Evolutionary conservation across 2,113 vertebrate species (phyloP), one percentile per base, ranked within the genome.

Genomic region (Callipepla squamata): DNA sequence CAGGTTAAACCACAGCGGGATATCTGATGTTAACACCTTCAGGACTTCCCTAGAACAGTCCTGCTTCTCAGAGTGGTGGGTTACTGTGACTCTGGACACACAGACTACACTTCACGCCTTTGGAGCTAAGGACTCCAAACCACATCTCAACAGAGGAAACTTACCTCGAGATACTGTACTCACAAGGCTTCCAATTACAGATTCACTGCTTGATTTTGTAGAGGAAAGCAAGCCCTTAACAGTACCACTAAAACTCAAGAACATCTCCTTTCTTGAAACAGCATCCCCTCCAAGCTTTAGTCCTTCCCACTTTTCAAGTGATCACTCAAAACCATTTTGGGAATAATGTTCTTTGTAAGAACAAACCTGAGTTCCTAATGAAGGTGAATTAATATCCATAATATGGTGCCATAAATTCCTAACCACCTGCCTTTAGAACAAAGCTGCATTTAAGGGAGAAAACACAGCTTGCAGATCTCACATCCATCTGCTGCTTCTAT

Each of bases 11-110:
- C 51, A 53, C 15, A 53, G 51, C 51, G 30, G 51, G 51, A 53
- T 53, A 53, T 9, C 28, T 55, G 0, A 40, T 28, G 8, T 47
- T 44, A 42, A 16, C 2, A 12, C 0, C 10, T 23, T 11, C 0
- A 5, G 28, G 44, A 26, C 6, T 85, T 58, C 32, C 45, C 73
- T 66, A 67, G 30, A 23, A 50, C 32, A 18, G 2, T 26, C 25
- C 17, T 3, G 2, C 38, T 36, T n/a, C 80, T 36, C 66, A 16
- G 34, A 44, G 34, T 0, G 8, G 42, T 22, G 25, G 82, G 63
- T 34, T 58, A 15, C 57, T 28, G n/a, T 1, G 22, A 85, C 45
- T 75, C 45, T n/a, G 63, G 48, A 38, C 53, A n/a, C 26, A 17
- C 7, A 87, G 30, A 48, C 72, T 83, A 48, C 47, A 13, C 48